phyloP scores from a whole-genome alignment of 2,888 invertebrate genomes.

The Drosophila koepferae region DNA sequence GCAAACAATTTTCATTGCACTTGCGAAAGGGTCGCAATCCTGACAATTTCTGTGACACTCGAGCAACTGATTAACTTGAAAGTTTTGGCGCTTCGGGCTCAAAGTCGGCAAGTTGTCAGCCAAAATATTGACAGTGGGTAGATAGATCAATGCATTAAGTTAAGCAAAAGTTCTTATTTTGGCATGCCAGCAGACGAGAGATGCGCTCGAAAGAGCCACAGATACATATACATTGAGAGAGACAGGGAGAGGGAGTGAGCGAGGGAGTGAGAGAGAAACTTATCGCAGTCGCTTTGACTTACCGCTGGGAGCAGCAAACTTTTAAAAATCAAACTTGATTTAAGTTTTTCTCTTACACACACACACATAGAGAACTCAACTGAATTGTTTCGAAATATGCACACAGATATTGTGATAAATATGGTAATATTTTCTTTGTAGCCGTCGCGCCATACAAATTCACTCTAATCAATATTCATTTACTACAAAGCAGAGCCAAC shows the following conservation, averaged over 20 bases:
- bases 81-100: conserved; percentile 56
- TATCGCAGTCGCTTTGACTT: conserved; percentile 51
- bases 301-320: conserved; percentile 60
- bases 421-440: conserved; percentile 62
- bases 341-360: conserved; percentile 52
- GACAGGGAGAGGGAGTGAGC: background rate
- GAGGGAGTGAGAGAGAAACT: background rate
- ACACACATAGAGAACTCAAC: too few relatives aligned
- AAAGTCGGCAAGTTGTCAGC: conserved; percentile 63
- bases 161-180: conserved; percentile 55
- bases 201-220: background rate
- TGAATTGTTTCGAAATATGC: conserved; percentile 20
- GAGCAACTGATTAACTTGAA: conserved; percentile 71
- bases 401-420: conserved; percentile 55
- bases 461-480: conserved; percentile 76
- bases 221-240: background rate
- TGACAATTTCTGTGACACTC: conserved; percentile 52
- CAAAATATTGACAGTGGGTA: conserved; percentile 69
- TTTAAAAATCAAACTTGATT: conserved; percentile 75
- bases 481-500: conserved; percentile 33
- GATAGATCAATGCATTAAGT: conserved; percentile 76
- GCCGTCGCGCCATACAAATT: conserved; percentile 35
- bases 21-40: conserved; percentile 16
- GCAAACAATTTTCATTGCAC: conserved; percentile 45
- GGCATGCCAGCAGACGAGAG: conserved; percentile 13